These are phyloP conservation scores for Coregonus clupeaformis DNA, from an alignment of 2,113 vertebrate genomes.

Conservation along the genomic window DNA sequence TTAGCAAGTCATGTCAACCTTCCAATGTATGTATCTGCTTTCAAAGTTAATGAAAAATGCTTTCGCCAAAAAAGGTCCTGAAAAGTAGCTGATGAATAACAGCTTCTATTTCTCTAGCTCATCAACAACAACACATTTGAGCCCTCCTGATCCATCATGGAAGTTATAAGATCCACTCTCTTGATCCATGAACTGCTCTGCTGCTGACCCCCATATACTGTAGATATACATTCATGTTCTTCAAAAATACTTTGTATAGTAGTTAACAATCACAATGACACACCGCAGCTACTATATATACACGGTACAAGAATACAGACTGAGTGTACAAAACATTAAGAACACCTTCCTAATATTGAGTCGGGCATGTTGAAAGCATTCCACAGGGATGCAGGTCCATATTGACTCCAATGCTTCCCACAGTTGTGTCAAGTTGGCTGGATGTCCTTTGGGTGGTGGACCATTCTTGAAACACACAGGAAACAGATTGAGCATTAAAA, in stretches of 20 bases:
- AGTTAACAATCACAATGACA: constrained; percentile 41
- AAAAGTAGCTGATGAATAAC: constrained; percentile 49
- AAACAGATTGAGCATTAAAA: too few relatives aligned
- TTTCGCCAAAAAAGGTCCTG: constrained; percentile 22
- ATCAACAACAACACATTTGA: constrained; percentile 16
- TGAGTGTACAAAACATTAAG: too few relatives aligned
- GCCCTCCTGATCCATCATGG: constrained; percentile 34
- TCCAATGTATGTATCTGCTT: constrained; percentile 18
- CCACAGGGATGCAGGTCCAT: too few relatives aligned
- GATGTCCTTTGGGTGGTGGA: too few relatives aligned
- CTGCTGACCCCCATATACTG: constrained; percentile 36
- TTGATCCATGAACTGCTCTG: constrained; percentile 46
- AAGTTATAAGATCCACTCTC: constrained; percentile 39
- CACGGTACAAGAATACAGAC: constrained; percentile 23
- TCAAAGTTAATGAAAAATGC: constrained; percentile 14
- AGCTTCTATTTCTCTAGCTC: constrained; percentile 15
- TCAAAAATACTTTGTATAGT: constrained; percentile 47
- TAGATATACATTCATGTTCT: constrained; percentile 29
- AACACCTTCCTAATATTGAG: too few relatives aligned
- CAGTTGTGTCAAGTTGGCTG: too few relatives aligned
- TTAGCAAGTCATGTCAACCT: not conserved
- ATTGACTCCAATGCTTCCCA: too few relatives aligned
- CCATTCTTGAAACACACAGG: too few relatives aligned
- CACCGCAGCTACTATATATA: constrained; percentile 41
- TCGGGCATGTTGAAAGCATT: too few relatives aligned